Conservation (phyloP, 2,888 invertebrate genomes). For the Tinea trinotella region DNA sequence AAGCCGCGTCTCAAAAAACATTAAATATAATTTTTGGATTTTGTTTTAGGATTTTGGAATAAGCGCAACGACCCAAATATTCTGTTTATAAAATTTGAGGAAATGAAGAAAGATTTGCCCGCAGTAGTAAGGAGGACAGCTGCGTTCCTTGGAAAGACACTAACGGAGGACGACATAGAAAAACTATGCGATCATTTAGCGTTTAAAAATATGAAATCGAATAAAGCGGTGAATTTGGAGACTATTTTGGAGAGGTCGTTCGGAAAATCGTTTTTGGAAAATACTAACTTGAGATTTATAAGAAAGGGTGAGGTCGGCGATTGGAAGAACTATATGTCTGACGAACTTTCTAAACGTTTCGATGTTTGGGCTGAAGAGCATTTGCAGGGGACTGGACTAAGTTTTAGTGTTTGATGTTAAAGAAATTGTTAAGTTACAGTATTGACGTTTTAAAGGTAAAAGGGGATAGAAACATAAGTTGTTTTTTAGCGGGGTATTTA, state of each 20-base stretch:
- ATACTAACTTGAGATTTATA: constrained; percentile 75
- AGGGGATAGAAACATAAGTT: too few relatives aligned
- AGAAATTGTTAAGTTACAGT: too few relatives aligned
- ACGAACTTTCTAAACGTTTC: constrained; percentile 78
- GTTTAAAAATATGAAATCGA: constrained; percentile 86
- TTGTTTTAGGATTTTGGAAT: constrained; percentile 75
- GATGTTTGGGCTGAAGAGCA: constrained; percentile 79
- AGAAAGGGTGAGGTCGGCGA: constrained; percentile 86
- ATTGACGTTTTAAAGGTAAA: too few relatives aligned
- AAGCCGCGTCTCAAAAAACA: too few relatives aligned
- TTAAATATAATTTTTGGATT: too few relatives aligned
- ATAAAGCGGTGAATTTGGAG: constrained; percentile 84
- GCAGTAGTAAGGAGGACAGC: constrained; percentile 79
- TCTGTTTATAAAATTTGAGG: constrained; percentile 86
- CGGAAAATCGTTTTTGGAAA: constrained; percentile 54
- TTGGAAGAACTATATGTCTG: constrained; percentile 84
- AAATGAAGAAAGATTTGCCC: constrained; percentile 82
- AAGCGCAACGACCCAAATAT: constrained; percentile 79
- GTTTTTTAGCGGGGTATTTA: too few relatives aligned
- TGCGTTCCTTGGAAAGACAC: constrained; percentile 76
- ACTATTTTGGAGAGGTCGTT: constrained; percentile 71
- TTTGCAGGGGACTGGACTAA: constrained; percentile 73
- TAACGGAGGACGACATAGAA: constrained; percentile 77
- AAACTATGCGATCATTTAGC: constrained; percentile 81
- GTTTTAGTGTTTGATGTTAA: constrained; percentile 49